These are phyloP conservation scores for Phalloptychus januarius DNA, from an alignment of 2,797 vertebrate species.

Conservation along the genomic window DNA sequence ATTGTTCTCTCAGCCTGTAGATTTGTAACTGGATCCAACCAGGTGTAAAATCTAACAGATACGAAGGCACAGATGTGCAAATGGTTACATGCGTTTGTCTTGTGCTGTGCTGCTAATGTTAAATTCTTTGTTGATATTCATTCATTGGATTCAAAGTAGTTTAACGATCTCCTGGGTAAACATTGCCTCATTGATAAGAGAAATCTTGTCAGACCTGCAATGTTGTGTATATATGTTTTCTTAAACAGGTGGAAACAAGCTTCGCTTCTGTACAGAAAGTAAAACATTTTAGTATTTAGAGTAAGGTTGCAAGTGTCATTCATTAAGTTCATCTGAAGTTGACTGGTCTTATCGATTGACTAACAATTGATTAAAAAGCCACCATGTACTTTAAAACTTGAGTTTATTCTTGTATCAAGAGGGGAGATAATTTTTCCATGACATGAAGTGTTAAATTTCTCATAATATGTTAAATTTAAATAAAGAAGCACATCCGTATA, in stretches of 20 bases:
- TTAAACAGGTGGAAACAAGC: background rate
- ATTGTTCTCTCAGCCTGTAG: constrained; percentile 50
- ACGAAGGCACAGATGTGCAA: constrained; percentile 12
- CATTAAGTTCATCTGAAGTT: too few species aligned
- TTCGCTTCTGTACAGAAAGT: constrained; percentile 8
- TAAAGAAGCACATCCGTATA: too few species aligned
- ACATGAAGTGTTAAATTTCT: too few species aligned
- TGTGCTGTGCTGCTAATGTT: background rate
- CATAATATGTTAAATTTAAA: too few species aligned
- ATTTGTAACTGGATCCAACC: constrained; percentile 43
- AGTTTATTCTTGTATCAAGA: too few species aligned
- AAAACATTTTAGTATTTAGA: background rate
- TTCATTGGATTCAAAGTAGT: constrained; percentile 19
- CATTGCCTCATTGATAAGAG: constrained; percentile 3
- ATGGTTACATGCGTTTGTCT: background rate
- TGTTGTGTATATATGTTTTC: background rate
- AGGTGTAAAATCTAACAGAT: background rate
- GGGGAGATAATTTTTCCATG: too few species aligned
- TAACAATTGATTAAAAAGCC: too few species aligned
- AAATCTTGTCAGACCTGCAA: background rate
- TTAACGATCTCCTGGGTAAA: background rate
- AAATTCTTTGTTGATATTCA: background rate
- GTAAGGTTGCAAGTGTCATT: too few species aligned
- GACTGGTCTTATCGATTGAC: too few species aligned
- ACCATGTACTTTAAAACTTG: too few species aligned